Evolutionary conservation across 2,888 invertebrate genomes (phyloP).

Genomic region (Tetrapedia diversipes): DNA sequence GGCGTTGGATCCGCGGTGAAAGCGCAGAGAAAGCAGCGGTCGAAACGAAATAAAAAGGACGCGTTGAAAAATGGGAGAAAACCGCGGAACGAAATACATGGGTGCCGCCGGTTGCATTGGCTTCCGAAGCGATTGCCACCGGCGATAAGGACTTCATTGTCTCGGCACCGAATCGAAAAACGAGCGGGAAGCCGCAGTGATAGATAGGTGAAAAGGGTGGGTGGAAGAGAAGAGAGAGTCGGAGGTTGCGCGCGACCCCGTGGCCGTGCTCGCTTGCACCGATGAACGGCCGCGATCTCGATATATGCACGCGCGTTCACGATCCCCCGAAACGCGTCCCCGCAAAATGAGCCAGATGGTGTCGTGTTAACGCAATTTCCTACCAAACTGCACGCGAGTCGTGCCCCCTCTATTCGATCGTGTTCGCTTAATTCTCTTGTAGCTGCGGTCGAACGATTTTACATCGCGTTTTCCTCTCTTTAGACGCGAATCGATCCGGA

Average conservation of each 20-base stretch:
- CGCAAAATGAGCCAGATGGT: constrained; percentile 32
- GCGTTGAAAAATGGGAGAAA: constrained; percentile 53
- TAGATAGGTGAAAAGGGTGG: constrained; percentile 24
- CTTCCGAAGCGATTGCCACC: constrained; percentile 60
- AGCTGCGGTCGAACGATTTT: too few species aligned
- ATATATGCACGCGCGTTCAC: constrained; percentile 6
- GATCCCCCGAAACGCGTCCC: constrained; percentile 1
- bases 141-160: constrained; percentile 70
- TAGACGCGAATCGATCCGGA: too few species aligned
- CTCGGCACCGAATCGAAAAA: constrained; percentile 68
- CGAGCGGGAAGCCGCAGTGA: constrained; percentile 29
- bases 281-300: too few species aligned
- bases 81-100: constrained; percentile 49
- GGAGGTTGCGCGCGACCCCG: constrained; percentile 35
- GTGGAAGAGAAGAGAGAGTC: constrained; percentile 28
- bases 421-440: constrained; percentile 7
- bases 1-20: constrained; percentile 47
- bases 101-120: constrained; percentile 47
- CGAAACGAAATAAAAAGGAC: constrained; percentile 52
- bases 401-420: neutral
- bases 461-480: neutral
- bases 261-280: too few species aligned
- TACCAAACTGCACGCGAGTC: constrained; percentile 21
- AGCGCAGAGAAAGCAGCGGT: constrained; percentile 56
- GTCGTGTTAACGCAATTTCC: constrained; percentile 25